phyloP scores from a whole-genome alignment of 2,113 vertebrate genomes.

The Microtus montanus region DNA sequence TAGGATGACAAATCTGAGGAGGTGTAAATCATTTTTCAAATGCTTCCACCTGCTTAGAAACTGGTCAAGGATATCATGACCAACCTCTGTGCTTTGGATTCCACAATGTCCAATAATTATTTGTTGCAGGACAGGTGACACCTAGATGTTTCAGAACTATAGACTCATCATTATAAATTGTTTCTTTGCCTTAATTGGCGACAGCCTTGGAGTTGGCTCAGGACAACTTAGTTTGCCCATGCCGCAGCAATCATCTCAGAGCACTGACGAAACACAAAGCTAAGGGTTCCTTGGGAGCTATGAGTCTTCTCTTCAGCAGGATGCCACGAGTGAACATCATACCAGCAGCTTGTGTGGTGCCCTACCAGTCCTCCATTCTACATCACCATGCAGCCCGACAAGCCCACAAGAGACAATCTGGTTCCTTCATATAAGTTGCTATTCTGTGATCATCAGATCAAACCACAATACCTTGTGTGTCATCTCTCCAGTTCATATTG shows the following conservation, averaged over 20 bases:
- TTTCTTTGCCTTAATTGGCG: conserved; percentile 91
- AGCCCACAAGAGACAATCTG: background rate
- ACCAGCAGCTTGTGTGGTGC: background rate
- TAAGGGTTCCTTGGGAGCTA: conserved; percentile 93
- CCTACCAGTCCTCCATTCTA: background rate
- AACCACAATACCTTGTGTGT: background rate
- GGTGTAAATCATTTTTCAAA: conserved; percentile 89
- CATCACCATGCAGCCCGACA: background rate
- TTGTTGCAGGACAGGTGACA: conserved; percentile 94
- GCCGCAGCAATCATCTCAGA: conserved; percentile 77
- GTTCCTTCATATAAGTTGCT: background rate
- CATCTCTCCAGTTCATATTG: background rate
- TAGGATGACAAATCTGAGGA: background rate
- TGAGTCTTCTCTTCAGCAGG: conserved; percentile 87
- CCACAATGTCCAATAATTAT: conserved; percentile 95
- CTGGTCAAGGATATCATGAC: conserved; percentile 83
- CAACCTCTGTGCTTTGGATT: conserved; percentile 90
- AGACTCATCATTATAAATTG: conserved; percentile 94
- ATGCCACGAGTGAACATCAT: background rate
- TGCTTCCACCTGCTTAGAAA: conserved; percentile 93
- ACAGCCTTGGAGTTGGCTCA: too few relatives aligned
- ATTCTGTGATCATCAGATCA: background rate
- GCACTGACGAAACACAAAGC: conserved; percentile 94
- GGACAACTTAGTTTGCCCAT: conserved; percentile 92
- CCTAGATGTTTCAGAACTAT: conserved; percentile 96